phyloP scores from a whole-genome alignment of 2,113 vertebrate species.

The Oenanthe oenanthe region DNA sequence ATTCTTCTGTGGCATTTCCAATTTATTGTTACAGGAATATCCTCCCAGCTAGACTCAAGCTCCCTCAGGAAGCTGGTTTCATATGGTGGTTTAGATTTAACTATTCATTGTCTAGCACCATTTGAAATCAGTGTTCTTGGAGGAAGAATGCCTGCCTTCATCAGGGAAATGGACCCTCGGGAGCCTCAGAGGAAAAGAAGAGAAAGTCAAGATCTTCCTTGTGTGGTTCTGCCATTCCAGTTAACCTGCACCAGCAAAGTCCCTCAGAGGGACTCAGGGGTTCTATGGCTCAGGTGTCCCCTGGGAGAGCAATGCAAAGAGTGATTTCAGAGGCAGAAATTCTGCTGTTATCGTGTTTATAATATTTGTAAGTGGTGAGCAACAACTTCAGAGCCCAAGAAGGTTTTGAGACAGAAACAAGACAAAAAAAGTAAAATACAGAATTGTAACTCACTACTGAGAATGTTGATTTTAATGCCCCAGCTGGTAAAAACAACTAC shows the following conservation, averaged over 20 bases:
- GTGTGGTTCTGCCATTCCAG: accelerated
- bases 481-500: accelerated
- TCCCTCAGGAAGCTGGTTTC: slow-evolving; percentile 99
- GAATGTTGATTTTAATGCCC: background rate
- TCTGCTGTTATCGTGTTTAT: background rate
- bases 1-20: slow-evolving; percentile 30
- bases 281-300: background rate
- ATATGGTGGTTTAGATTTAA: slow-evolving; percentile 99
- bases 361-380: background rate
- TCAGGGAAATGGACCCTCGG: background rate
- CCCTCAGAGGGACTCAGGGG: background rate
- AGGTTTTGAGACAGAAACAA: background rate
- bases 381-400: background rate
- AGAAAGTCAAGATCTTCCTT: background rate
- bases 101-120: slow-evolving; percentile 97
- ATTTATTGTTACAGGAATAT: slow-evolving; percentile 32
- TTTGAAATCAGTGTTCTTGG: slow-evolving; percentile 99
- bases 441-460: accelerated
- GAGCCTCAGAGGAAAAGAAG: background rate
- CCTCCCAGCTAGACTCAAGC: slow-evolving; percentile 64
- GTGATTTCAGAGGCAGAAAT: background rate
- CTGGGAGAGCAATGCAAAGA: background rate
- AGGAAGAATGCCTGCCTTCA: slow-evolving; percentile 77
- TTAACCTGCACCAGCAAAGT: background rate
- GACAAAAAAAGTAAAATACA: background rate